Base-by-base conservation (phyloP, 2,797 vertebrate species). In the Scyliorhinus canicula region DNA sequence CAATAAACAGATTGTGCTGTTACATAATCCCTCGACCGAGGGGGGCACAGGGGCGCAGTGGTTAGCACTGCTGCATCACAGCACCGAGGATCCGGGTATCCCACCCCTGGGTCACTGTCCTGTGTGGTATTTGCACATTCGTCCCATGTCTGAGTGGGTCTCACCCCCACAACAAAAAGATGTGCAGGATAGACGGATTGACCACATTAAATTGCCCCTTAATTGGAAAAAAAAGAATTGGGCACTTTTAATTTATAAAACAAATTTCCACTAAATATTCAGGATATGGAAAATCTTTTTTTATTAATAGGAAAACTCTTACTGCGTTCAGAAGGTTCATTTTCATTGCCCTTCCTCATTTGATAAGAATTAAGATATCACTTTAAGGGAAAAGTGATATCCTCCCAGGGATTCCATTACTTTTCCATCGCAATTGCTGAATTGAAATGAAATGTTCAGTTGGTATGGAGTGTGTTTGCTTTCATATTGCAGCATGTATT, bases 311-410 rank as follows among this genome's bases (percentile, higher is more conserved):
- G 86, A 60, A 60, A 90, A n/a, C 55, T 60, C 14, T 88, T n/a
- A 57, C 6, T 6, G 21, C 40, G 60, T 40, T 63, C n/a, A 63
- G n/a, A 26, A 21, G 16, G n/a, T 44, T 91, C 88, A 91, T 65
- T 91, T 65, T 91, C 19, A 57, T 44, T 91, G n/a, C 88, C n/a
- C n/a, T 63, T 91, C 57, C 60, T 91, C 40, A 91, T 65, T 40
- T 91, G 21, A 65, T 44, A 91, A 91, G 16, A 47, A n/a, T 91
- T 91, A 91, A 65, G 19, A 65, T 91, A 26, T 91, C 88, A 91
- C 21, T 91, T 91, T 91, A 65, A 91, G 60, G 35, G n/a, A 44
- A 91, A 91, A 65, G 60, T 91, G 88, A 91, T 91, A 91, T 91
- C 57, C 88, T 65, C 88, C n/a, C 57, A 44, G 88, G 88, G 57